Evolutionary conservation across 1,140 invertebrate species (phyloP).

Genomic region (Saccostrea glomerata): DNA sequence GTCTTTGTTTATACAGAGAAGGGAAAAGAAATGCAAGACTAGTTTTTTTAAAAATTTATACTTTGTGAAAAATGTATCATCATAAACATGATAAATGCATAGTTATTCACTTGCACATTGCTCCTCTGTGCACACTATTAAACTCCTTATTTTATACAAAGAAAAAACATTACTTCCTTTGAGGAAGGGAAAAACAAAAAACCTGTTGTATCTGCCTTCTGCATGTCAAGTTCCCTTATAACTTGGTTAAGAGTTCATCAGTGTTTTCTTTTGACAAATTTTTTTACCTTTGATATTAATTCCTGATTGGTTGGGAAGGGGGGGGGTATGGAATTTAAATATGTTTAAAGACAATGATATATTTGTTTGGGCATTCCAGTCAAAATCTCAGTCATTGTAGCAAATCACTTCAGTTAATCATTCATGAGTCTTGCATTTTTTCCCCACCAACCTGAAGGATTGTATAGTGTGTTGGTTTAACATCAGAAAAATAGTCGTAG

Average conservation of each 20-base stretch:
- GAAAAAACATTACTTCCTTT: not conserved
- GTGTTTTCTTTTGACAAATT: not conserved
- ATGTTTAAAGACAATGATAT: not conserved
- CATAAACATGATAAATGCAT: not conserved
- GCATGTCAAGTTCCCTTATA: not conserved
- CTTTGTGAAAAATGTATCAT: not conserved
- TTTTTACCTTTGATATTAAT: too few species aligned
- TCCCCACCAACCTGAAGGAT: not conserved
- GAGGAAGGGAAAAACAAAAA: too few species aligned
- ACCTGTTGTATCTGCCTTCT: not conserved
- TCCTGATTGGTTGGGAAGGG: not conserved
- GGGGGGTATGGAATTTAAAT: not conserved
- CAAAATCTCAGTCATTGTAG: not conserved
- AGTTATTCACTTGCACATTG: not conserved
- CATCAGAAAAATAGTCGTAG: not conserved
- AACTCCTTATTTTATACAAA: not conserved
- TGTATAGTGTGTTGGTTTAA: not conserved
- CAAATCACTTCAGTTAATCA: not conserved
- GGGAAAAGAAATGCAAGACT: conserved; percentile 11
- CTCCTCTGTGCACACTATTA: not conserved
- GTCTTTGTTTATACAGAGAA: not conserved
- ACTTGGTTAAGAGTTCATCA: not conserved
- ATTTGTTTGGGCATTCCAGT: not conserved
- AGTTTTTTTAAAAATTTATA: not conserved
- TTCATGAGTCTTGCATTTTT: not conserved